Conservation (phyloP, 2,888 invertebrate genomes). For the Drosophila colorata region DNA sequence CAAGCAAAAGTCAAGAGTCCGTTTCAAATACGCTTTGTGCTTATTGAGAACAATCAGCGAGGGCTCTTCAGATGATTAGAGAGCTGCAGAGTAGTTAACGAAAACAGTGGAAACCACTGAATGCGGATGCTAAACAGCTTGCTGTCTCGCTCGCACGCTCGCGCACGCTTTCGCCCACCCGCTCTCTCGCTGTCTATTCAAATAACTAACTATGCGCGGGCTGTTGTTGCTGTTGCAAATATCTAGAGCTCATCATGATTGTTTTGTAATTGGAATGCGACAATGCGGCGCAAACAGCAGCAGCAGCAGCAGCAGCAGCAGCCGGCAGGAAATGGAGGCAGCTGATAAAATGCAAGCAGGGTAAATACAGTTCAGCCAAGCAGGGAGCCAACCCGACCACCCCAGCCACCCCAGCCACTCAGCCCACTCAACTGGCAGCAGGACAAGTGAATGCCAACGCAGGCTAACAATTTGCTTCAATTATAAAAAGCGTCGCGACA, state of each 20-base stretch:
- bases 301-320: conserved; percentile 11
- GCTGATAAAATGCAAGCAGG: conserved; percentile 59
- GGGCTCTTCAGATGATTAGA: conserved; percentile 32
- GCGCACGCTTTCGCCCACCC: not conserved
- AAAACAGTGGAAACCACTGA: conserved; percentile 15
- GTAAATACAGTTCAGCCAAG: conserved; percentile 19
- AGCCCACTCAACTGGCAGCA: conserved; percentile 16
- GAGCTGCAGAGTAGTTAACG: conserved; percentile 11
- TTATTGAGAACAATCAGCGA: conserved; percentile 5
- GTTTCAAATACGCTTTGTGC: conserved; percentile 4
- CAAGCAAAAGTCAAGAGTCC: not conserved
- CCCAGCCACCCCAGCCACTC: conserved; percentile 14
- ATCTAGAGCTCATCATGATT: conserved; percentile 78
- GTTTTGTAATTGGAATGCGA: conserved; percentile 80
- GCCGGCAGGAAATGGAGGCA: conserved; percentile 46
- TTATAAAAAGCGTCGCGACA: conserved; percentile 82
- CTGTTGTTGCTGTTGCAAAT: conserved; percentile 46
- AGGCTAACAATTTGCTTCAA: conserved; percentile 79
- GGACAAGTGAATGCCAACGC: conserved; percentile 71
- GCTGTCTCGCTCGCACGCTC: conserved; percentile 5
- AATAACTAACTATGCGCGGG: conserved; percentile 13
- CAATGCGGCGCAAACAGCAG: conserved; percentile 55
- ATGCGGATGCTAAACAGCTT: conserved; percentile 24
- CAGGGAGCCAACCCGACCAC: not conserved
- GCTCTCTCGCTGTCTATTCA: conserved; percentile 1